These are phyloP conservation scores for Trissolcus japonicus DNA, from an alignment of 2,888 invertebrate species.

Conservation along the genomic window DNA sequence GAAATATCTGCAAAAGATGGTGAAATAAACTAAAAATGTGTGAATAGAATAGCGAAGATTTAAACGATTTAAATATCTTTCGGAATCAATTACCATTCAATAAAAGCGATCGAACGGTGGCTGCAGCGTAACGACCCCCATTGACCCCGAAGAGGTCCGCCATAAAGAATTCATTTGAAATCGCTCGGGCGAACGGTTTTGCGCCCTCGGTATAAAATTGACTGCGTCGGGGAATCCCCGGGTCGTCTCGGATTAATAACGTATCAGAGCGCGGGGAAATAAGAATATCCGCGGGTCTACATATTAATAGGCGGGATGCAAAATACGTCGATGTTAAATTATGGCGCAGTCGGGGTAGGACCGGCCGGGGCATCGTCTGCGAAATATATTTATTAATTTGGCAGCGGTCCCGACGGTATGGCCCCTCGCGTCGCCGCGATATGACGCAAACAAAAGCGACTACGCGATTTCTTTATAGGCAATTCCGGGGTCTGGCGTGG, in stretches of 20 bases:
- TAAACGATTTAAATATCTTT: constrained; percentile 1
- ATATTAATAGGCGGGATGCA: constrained; percentile 51
- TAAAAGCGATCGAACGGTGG: constrained; percentile 13
- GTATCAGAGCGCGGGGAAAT: constrained; percentile 38
- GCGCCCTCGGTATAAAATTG: constrained; percentile 4
- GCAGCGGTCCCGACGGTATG: constrained; percentile 72
- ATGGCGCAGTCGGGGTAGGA: constrained; percentile 57
- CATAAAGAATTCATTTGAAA: constrained; percentile 33
- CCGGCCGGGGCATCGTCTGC: constrained; percentile 64
- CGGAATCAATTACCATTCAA: constrained; percentile 34
- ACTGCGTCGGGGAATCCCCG: constrained; percentile 11
- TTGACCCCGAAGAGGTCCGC: constrained; percentile 28
- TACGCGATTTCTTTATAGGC: constrained; percentile 76
- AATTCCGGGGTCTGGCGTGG: constrained; percentile 73
- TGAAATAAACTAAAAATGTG: too few species aligned
- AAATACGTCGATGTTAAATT: constrained; percentile 67
- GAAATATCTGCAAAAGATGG: too few species aligned
- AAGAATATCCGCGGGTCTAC: constrained; percentile 47
- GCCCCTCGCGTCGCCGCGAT: constrained; percentile 72
- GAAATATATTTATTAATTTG: constrained; percentile 76
- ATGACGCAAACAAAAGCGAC: constrained; percentile 75
- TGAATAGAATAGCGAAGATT: background rate
- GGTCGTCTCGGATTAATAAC: constrained; percentile 27
- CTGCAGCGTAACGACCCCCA: constrained; percentile 24
- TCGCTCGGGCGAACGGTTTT: constrained; percentile 5